These are phyloP conservation scores for Oligia latruncula DNA, from an alignment of 2,888 invertebrate species.

Conservation along the genomic window DNA sequence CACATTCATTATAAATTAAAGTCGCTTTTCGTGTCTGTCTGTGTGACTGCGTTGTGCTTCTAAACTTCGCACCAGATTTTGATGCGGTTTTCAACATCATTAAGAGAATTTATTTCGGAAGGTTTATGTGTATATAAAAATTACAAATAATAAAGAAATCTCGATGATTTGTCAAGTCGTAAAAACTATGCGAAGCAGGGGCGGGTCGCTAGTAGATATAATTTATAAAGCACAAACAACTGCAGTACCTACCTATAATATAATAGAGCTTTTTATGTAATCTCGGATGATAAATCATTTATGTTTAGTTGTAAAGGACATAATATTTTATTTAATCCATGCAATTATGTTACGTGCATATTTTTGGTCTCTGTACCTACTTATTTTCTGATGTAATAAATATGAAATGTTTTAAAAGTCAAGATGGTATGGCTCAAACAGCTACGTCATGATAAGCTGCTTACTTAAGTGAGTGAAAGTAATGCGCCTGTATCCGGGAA, in stretches of 20 bases:
- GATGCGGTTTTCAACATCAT: not conserved
- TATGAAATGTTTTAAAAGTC: slow-evolving; percentile 31
- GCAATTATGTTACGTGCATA: not conserved
- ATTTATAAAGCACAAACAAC: slow-evolving; percentile 3
- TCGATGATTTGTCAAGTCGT: not conserved
- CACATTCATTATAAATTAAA: not conserved
- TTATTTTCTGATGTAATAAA: slow-evolving; percentile 25
- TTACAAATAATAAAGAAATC: not conserved
- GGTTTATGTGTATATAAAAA: not conserved
- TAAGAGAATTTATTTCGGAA: not conserved
- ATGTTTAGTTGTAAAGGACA: slow-evolving; percentile 10
- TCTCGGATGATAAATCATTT: not conserved
- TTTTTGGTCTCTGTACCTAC: slow-evolving; percentile 4
- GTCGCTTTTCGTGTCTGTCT: not conserved
- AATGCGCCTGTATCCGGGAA: slow-evolving; percentile 42
- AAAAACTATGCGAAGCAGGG: not conserved
- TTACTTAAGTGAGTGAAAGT: slow-evolving; percentile 56
- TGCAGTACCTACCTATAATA: not conserved
- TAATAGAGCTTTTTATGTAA: not conserved
- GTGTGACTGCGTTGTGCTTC: not conserved
- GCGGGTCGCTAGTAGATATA: not conserved
- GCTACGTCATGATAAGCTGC: slow-evolving; percentile 43
- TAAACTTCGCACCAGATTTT: not conserved
- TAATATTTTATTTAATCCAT: not conserved
- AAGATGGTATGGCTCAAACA: slow-evolving; percentile 21